These are phyloP conservation scores for Drosophila mercatorum DNA, from an alignment of 2,888 invertebrate species.

Conservation along the genomic window DNA sequence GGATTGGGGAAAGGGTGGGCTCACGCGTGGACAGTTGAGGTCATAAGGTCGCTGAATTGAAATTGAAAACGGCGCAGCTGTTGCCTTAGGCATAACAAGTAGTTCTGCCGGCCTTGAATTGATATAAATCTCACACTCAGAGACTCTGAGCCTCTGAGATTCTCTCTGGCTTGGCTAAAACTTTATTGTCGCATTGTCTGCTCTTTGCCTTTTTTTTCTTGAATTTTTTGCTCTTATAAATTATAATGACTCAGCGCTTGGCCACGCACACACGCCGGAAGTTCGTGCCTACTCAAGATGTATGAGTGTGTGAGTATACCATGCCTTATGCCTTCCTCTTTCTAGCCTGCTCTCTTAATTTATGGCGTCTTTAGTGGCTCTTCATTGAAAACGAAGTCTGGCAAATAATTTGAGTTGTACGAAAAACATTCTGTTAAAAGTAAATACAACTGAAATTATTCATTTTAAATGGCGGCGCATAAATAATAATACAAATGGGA, in stretches of 20 bases:
- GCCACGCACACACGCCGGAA: slow-evolving; percentile 51
- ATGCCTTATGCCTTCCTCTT: slow-evolving; percentile 27
- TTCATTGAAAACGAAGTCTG: slow-evolving; percentile 43
- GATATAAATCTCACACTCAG: slow-evolving; percentile 55
- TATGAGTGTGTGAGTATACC: too few relatives aligned
- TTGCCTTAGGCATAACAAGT: slow-evolving; percentile 66
- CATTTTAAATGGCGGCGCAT: slow-evolving; percentile 10
- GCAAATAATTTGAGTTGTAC: slow-evolving; percentile 28
- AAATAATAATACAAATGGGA: background rate
- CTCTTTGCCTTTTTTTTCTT: slow-evolving; percentile 21
- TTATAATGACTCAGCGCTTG: slow-evolving; percentile 76
- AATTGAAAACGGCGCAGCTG: slow-evolving; percentile 49
- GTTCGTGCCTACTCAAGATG: slow-evolving; percentile 48
- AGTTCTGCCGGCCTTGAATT: slow-evolving; percentile 67
- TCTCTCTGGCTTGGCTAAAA: slow-evolving; percentile 36
- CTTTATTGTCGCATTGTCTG: slow-evolving; percentile 72
- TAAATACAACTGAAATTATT: slow-evolving; percentile 52
- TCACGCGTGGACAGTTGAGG: slow-evolving; percentile 33
- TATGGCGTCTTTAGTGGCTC: slow-evolving; percentile 65
- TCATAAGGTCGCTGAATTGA: slow-evolving; percentile 70
- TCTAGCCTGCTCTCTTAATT: slow-evolving; percentile 50
- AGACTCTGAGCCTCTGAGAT: background rate
- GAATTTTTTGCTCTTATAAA: slow-evolving; percentile 57
- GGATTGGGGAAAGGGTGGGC: background rate
- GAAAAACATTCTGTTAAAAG: slow-evolving; percentile 50